These are phyloP conservation scores for Eurystomus gularis DNA, from an alignment of 2,113 vertebrate genomes.

Conservation along the genomic window DNA sequence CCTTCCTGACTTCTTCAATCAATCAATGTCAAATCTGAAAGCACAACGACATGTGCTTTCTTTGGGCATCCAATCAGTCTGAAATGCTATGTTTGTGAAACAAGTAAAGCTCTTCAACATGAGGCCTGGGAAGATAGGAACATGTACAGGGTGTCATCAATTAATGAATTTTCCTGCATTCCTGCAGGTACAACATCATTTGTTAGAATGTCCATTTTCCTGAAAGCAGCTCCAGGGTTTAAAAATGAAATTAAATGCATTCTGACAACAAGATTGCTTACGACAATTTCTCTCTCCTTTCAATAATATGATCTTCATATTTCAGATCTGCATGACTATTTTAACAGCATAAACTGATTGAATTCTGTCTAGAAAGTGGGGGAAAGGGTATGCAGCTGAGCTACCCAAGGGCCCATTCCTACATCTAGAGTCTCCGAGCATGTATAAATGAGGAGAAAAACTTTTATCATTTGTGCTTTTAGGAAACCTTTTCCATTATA, in stretches of 20 bases:
- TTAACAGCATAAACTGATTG: neutral
- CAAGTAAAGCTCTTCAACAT: neutral
- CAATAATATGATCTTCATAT: neutral
- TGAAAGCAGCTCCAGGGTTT: neutral
- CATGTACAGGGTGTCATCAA: neutral
- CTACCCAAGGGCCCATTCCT: neutral
- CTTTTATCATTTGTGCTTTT: neutral
- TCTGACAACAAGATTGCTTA: neutral
- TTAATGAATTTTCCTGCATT: neutral
- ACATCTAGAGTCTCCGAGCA: neutral
- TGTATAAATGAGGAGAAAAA: neutral
- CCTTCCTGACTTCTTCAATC: neutral
- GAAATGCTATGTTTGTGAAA: neutral
- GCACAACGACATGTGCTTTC: rapidly evolving
- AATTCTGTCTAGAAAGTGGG: neutral
- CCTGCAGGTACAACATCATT: neutral
- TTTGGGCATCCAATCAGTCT: neutral
- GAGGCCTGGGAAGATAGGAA: neutral
- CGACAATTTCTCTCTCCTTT: neutral
- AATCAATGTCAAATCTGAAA: neutral
- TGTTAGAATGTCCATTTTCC: neutral
- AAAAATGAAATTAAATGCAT: neutral
- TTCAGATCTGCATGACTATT: neutral
- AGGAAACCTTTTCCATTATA: neutral
- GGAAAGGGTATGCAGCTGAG: neutral